Evolutionary conservation across 2,797 vertebrate species (phyloP), one percentile per base, ranked within the genome.

Genomic region (Staurois parvus): DNA sequence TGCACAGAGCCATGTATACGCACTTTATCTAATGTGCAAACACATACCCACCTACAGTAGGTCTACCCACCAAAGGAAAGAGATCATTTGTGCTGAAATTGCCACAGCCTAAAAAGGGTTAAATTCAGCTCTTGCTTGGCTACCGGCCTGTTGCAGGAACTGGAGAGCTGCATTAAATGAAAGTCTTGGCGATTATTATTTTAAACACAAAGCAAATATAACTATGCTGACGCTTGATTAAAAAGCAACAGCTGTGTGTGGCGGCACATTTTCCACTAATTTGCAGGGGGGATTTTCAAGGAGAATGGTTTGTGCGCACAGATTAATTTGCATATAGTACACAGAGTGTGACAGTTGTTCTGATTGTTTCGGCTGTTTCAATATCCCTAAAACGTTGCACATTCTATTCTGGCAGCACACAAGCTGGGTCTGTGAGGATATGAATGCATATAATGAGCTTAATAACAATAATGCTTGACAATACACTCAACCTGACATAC

Each of bases 221-320:
- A 56, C 89, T 91, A 90, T 90, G 88, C 88, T 92, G 90, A 91
- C 89, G 91, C 91, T 92, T 88, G 89, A 92, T 92, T 91, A 91
- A 92, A 94, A 93, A 88, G 92, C 91, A 93, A 93, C 92, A 93
- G 93, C 92, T 95, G 93, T 94, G 94, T 93, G 85, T 83, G 90
- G 88, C 88, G 76, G 89, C 88, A 81, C 88, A 88, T 93, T 94
- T 93, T 93, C 90, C 90, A 91, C 90, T 92, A 92, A 94, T 94
- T 93, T 92, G 88, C 85, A 82, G 78, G 84, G 91, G 90, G 89
- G 89, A 92, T 94, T 93, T 93, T 86, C 86, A 91, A 93, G 89
- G 88, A 92, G 91, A 83, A 84, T 85, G 59, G 84, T 90, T 92
- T 92, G 88, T 91, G 84, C 59, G 87, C 84, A 86, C 84, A 62